phyloP scores from a whole-genome alignment of 1,140 invertebrate species.

The Caenorhabditis brenneri region DNA sequence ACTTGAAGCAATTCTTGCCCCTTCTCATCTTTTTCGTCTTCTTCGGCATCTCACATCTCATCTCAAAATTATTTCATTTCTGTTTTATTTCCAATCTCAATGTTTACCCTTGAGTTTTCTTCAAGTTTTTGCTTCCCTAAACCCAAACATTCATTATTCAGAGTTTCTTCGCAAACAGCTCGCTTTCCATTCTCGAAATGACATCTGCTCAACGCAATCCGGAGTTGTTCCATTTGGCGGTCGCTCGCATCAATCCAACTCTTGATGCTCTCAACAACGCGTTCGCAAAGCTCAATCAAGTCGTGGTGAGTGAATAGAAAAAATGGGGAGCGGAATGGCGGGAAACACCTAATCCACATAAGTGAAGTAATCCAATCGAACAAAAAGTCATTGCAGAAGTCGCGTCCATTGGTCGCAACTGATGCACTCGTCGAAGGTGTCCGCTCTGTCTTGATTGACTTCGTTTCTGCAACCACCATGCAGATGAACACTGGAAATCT shows the following conservation, averaged over 20 bases:
- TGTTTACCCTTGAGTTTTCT: not conserved
- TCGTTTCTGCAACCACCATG: not conserved
- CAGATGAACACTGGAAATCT: constrained; percentile 24
- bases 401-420: not conserved
- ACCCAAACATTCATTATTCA: not conserved
- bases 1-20: constrained; percentile 22
- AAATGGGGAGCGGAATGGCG: too few species aligned
- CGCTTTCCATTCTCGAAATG: not conserved
- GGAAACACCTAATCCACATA: not conserved
- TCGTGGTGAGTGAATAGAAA: not conserved
- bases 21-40: not conserved
- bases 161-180: too few species aligned
- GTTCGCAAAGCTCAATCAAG: not conserved
- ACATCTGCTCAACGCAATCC: not conserved
- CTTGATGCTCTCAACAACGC: constrained; percentile 1
- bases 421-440: not conserved
- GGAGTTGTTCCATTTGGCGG: too few species aligned
- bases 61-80: constrained; percentile 20
- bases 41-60: not conserved
- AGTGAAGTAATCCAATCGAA: not conserved
- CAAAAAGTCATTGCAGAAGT: not conserved
- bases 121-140: not conserved
- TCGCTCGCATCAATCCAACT: constrained; percentile 5
- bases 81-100: not conserved
- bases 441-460: not conserved